Conservation (phyloP, 2,797 vertebrate species). For the Philypnodon macrostomus region DNA sequence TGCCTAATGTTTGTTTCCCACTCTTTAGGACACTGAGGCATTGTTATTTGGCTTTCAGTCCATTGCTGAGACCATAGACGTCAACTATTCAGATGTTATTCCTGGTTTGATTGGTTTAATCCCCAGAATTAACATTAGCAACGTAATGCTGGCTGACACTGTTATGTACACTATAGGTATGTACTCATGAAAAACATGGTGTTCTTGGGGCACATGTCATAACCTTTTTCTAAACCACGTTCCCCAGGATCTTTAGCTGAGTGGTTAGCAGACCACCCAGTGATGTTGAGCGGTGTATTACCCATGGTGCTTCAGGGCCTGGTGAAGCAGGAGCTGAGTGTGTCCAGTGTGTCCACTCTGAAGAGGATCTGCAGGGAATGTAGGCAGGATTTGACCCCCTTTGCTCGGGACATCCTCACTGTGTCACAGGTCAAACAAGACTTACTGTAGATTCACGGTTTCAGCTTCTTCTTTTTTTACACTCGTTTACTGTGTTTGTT, state of each 20-base stretch:
- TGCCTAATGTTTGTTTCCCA: too few species aligned
- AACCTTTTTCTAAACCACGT: too few species aligned
- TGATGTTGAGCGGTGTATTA: slow-evolving; percentile 91
- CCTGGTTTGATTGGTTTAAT: slow-evolving; percentile 96
- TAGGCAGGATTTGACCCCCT: slow-evolving; percentile 86
- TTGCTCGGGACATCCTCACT: slow-evolving; percentile 87
- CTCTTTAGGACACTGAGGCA: slow-evolving; percentile 87
- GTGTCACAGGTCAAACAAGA: slow-evolving; percentile 80
- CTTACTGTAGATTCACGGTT: background rate
- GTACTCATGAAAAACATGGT: background rate
- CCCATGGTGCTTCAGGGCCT: slow-evolving; percentile 92
- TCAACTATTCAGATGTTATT: slow-evolving; percentile 97
- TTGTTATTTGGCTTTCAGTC: slow-evolving; percentile 97
- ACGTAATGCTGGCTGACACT: slow-evolving; percentile 91
- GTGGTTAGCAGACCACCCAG: slow-evolving; percentile 95
- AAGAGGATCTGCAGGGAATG: slow-evolving; percentile 99
- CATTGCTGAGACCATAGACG: slow-evolving; percentile 97
- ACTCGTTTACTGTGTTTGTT: background rate
- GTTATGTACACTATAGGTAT: slow-evolving; percentile 98
- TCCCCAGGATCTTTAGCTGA: slow-evolving; percentile 89
- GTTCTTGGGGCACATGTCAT: too few species aligned
- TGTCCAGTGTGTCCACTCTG: slow-evolving; percentile 93
- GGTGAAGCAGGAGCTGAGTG: slow-evolving; percentile 89
- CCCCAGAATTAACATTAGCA: slow-evolving; percentile 94
- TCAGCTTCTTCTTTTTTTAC: background rate